phyloP scores from a whole-genome alignment of 2,113 vertebrate genomes.

The Pterocles burchelli region DNA sequence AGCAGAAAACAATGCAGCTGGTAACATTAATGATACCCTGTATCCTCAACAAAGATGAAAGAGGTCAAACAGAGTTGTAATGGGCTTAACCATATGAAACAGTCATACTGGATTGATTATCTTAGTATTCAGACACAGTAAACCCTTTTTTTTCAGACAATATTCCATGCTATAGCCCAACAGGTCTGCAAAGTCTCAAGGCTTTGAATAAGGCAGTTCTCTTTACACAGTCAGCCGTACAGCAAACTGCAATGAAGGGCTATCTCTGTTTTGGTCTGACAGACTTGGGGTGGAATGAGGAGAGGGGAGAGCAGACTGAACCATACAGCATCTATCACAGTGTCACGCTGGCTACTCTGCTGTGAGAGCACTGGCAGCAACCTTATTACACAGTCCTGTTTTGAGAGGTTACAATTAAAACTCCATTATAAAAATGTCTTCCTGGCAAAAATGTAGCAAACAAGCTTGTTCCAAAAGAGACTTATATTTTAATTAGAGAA shows the following conservation, averaged over 20 bases:
- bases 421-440: constrained; percentile 10
- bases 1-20: constrained; percentile 77
- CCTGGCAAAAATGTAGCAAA: constrained; percentile 24
- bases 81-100: constrained; percentile 71
- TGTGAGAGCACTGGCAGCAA: not conserved
- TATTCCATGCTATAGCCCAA: constrained; percentile 66
- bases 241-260: not conserved
- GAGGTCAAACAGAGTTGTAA: constrained; percentile 72
- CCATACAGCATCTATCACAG: not conserved
- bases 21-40: constrained; percentile 74
- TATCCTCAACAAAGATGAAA: constrained; percentile 77
- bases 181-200: constrained; percentile 57
- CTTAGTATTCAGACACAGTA: constrained; percentile 61
- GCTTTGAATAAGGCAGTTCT: constrained; percentile 24
- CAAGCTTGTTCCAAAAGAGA: not conserved
- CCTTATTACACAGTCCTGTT: not conserved
- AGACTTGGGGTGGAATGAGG: not conserved
- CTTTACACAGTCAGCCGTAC: constrained; percentile 13
- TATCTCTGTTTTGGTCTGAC: not conserved
- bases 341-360: not conserved
- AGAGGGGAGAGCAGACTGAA: not conserved
- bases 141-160: constrained; percentile 50
- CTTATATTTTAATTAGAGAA: constrained; percentile 58
- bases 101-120: constrained; percentile 69
- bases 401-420: constrained; percentile 44